Conservation (phyloP, 2,797 vertebrate genomes). For the Pseudochaenichthys georgianus region DNA sequence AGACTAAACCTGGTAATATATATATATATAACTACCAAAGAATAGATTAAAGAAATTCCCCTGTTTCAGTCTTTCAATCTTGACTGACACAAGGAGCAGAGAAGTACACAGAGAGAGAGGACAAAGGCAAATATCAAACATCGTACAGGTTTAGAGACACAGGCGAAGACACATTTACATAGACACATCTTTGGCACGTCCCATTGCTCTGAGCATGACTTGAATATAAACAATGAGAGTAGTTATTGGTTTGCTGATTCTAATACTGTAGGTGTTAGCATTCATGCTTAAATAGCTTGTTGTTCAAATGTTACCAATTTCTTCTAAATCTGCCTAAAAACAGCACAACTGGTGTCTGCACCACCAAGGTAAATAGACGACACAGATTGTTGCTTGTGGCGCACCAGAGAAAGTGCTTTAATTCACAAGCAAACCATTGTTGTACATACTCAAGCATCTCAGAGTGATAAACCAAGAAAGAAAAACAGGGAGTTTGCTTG, state of each 20-base stretch:
- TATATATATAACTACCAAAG: slow-evolving; percentile 10
- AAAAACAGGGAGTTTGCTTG: slow-evolving; percentile 51
- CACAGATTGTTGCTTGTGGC: slow-evolving; percentile 40
- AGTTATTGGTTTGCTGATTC: slow-evolving; percentile 48
- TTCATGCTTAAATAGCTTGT: slow-evolving; percentile 19
- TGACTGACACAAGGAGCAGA: slow-evolving; percentile 81
- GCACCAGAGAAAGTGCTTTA: slow-evolving; percentile 3
- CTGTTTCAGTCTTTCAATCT: slow-evolving; percentile 70
- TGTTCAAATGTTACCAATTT: slow-evolving; percentile 29
- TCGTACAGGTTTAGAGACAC: slow-evolving; percentile 74
- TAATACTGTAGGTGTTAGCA: slow-evolving; percentile 26
- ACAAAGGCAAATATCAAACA: slow-evolving; percentile 77
- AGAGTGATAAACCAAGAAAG: slow-evolving; percentile 59
- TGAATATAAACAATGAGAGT: slow-evolving; percentile 76
- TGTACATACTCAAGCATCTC: slow-evolving; percentile 83
- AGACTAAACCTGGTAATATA: not conserved
- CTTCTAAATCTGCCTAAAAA: slow-evolving; percentile 9
- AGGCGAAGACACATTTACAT: slow-evolving; percentile 71
- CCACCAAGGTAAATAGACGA: slow-evolving; percentile 6
- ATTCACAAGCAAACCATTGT: slow-evolving; percentile 42
- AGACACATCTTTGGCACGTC: slow-evolving; percentile 65
- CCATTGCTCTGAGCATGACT: slow-evolving; percentile 74
- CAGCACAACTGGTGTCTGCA: slow-evolving; percentile 7
- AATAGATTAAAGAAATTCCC: slow-evolving; percentile 63
- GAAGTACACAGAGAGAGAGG: slow-evolving; percentile 68